phyloP scores from a whole-genome alignment of 2,888 invertebrate species.

The Parascotia fuliginaria region DNA sequence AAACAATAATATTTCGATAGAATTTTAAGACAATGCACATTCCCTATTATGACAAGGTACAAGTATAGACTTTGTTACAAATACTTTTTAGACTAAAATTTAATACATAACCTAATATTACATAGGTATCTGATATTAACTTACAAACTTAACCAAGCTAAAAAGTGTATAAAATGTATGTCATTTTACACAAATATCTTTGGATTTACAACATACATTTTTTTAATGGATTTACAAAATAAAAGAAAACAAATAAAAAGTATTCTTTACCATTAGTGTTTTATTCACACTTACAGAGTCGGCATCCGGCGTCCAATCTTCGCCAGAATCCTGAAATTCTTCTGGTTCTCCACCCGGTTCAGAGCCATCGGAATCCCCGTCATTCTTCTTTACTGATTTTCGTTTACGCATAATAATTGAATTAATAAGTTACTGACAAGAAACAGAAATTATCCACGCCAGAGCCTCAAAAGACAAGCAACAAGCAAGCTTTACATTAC shows the following conservation, averaged over 20 bases:
- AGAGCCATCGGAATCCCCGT: slow-evolving; percentile 79
- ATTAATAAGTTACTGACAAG: slow-evolving; percentile 19
- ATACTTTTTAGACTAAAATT: no score
- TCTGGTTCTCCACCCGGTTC: slow-evolving; percentile 79
- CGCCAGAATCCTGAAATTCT: slow-evolving; percentile 84
- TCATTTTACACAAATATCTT: no score
- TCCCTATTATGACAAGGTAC: no score
- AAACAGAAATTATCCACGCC: slow-evolving; percentile 53
- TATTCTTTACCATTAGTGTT: not conserved
- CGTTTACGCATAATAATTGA: slow-evolving; percentile 74
- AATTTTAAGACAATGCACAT: no score
- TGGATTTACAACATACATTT: no score
- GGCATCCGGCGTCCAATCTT: slow-evolving; percentile 85
- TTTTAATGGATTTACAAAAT: not conserved
- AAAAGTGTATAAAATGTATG: no score
- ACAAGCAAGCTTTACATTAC: no score
- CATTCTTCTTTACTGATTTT: slow-evolving; percentile 77
- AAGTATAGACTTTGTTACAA: no score
- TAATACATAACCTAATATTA: slow-evolving; percentile 26
- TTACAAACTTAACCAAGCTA: no score
- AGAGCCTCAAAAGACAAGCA: slow-evolving; percentile 37
- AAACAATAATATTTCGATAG: no score
- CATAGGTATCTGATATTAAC: not conserved
- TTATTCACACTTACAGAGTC: slow-evolving; percentile 67
- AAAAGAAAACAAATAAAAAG: not conserved